These are phyloP conservation scores for Aselliscus stoliczkanus DNA, from an alignment of 2,797 vertebrate species.

Conservation along the genomic window DNA sequence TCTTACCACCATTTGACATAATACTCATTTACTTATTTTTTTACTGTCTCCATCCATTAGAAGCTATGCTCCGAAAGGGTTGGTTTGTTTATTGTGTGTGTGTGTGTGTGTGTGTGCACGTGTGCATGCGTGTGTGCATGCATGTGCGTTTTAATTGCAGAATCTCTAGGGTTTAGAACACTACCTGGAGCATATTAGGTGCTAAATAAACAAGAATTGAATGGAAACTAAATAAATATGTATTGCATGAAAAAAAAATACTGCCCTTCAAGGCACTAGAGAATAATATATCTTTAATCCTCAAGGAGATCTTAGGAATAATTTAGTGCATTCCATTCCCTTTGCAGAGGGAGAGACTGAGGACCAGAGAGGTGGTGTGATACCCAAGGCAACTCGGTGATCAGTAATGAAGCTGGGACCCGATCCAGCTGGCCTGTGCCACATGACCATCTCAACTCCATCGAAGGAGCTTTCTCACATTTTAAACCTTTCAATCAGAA, in stretches of 20 bases:
- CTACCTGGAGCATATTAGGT: neutral
- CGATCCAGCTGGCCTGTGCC: rapidly evolving
- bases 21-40: neutral
- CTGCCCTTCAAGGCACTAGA: neutral
- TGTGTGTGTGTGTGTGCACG: neutral
- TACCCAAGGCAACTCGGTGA: too few relatives aligned
- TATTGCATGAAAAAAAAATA: neutral
- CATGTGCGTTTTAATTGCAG: neutral
- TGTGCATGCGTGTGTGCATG: neutral
- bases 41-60: neutral
- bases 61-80: neutral
- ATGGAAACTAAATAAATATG: neutral
- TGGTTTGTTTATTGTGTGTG: neutral
- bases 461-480: neutral
- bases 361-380: neutral
- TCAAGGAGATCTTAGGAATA: neutral
- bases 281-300: neutral
- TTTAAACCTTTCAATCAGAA: neutral
- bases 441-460: neutral
- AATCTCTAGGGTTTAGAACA: neutral
- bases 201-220: neutral
- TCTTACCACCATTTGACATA: neutral
- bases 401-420: neutral
- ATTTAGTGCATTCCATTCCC: neutral
- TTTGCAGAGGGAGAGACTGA: neutral